Conservation (phyloP, 2,797 vertebrate genomes). For the Arvicola amphibius region DNA sequence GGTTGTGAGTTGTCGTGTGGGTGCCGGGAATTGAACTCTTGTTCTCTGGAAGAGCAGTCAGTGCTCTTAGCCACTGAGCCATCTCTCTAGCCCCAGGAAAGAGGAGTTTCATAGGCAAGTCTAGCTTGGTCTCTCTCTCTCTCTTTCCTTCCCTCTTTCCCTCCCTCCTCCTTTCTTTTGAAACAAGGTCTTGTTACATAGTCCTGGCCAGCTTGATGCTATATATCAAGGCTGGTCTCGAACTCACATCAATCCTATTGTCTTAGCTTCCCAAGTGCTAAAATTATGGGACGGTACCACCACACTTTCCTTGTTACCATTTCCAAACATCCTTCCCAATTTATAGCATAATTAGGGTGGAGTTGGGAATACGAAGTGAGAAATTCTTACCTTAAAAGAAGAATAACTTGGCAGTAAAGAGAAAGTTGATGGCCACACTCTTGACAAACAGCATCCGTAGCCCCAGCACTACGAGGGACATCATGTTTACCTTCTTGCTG, state of each 20-base stretch:
- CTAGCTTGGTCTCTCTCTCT: not conserved
- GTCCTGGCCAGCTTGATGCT: not conserved
- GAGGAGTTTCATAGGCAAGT: not conserved
- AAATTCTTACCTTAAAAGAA: conserved; percentile 83
- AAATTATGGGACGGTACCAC: not conserved
- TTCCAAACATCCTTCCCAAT: not conserved
- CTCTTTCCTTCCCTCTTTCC: too few species aligned
- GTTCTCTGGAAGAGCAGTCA: not conserved
- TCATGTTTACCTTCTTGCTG: conserved; percentile 78
- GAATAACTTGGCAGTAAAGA: conserved; percentile 85
- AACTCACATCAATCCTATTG: not conserved
- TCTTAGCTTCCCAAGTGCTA: not conserved
- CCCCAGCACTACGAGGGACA: conserved; percentile 83
- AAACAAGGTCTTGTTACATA: not conserved
- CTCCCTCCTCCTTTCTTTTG: not conserved
- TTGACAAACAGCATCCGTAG: conserved; percentile 86
- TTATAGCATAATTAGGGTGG: not conserved
- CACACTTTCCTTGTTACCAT: not conserved
- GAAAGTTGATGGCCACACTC: conserved; percentile 83
- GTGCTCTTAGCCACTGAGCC: not conserved
- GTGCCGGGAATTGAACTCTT: not conserved
- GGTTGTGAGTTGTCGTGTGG: not conserved
- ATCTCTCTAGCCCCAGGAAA: not conserved
- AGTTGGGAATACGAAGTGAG: not conserved
- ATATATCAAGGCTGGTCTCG: not conserved